Evolutionary conservation across 2,888 invertebrate genomes (phyloP), one percentile per base, ranked within the genome.

Genomic region (Napeogenes sylphis): DNA sequence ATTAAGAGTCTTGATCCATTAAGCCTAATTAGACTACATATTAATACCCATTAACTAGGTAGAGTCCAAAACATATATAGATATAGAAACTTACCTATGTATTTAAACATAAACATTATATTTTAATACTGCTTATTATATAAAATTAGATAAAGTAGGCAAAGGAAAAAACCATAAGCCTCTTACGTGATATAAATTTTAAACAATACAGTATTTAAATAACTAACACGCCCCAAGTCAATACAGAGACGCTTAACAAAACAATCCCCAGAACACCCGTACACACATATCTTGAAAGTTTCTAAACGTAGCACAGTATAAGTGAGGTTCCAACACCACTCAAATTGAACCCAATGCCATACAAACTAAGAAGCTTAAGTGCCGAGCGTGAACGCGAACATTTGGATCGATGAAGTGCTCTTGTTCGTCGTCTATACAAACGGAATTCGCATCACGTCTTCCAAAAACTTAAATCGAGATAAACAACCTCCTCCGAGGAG

Each of bases 391-490:
- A 71, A 72, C 79, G 76, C 79, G 73, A 76, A 77, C 80, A 72
- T 73, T 72, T 74, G 75, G 86, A 87, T 90, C 90, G 90, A 89
- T 90, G 82, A 82, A 82, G 78, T 79, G 76, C 81, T 86, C 88
- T 87, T 87, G 87, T 89, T 80, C 80, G 83, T 76, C 83, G 84
- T 83, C 84, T 84, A 85, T 87, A 88, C 87, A 83, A 87, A 82
- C 86, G 79, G 87, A 87, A 90, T 90, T 90, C 90, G 88, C 87
- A 82, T 86, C 90, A 90, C 90, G 90, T 90, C 84, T 80, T 80
- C 85, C 84, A 85, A 89, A 90, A 89, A 90, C 87, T 85, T 87
- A 87, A 89, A 89, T 88, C 85, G 86, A 90, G 88, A 90, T 87
- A 90, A 90, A 88, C 85, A 84, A 83, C 85, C 83, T 85, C 85